These are phyloP conservation scores for Pecten maximus DNA, from an alignment of 2,888 invertebrate genomes.

Conservation along the genomic window DNA sequence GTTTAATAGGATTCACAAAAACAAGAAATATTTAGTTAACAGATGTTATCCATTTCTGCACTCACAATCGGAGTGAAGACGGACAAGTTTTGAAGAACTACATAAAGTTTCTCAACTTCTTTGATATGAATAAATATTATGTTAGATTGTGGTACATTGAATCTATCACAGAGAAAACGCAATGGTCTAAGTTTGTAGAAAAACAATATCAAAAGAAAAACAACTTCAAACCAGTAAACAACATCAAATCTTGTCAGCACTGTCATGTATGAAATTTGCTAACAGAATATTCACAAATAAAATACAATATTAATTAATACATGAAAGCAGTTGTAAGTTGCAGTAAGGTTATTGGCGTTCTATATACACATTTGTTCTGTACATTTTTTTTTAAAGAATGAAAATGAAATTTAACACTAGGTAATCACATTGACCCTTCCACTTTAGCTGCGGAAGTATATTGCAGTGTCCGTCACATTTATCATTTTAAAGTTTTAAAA, in stretches of 20 bases:
- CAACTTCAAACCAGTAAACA: background rate
- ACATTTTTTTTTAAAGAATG: background rate
- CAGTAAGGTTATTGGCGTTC: background rate
- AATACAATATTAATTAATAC: background rate
- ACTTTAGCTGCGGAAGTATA: constrained; percentile 7
- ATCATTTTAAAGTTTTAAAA: constrained; percentile 16
- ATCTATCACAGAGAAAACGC: background rate
- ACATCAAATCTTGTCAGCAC: background rate
- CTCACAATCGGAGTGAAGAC: background rate
- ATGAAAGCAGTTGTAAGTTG: background rate
- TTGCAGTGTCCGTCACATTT: background rate
- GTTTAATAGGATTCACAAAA: constrained; percentile 13
- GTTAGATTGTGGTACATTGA: background rate
- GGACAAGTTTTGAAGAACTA: background rate
- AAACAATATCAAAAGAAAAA: background rate
- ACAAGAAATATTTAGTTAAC: background rate
- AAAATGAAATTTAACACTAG: background rate
- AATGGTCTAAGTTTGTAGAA: background rate
- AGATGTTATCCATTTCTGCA: background rate
- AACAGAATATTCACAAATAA: background rate
- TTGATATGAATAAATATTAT: background rate
- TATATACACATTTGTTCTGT: background rate
- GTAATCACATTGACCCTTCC: background rate
- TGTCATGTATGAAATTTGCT: background rate
- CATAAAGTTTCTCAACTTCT: background rate